Evolutionary conservation across 35 echinoderm and acorn worm genomes (phyloP).

Genomic region (Apostichopus californicus): DNA sequence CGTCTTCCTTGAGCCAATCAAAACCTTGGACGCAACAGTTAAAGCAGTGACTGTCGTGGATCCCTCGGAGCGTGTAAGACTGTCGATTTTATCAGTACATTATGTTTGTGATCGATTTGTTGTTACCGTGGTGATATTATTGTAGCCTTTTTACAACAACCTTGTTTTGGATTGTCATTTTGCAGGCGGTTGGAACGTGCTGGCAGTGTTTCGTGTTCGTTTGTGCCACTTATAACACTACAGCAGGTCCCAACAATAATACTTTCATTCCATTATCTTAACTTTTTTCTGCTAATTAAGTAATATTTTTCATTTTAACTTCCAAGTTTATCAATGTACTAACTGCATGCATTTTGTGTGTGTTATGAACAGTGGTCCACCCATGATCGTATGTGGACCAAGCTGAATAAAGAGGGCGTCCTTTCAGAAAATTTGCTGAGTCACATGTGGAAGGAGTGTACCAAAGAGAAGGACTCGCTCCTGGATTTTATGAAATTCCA

Average conservation of each 20-base stretch:
- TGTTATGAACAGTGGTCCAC: constrained; percentile 34
- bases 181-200: too few species aligned
- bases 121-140: background rate
- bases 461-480: background rate
- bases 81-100: background rate
- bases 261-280: too few species aligned
- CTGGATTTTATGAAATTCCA: constrained; percentile 18
- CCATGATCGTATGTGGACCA: constrained; percentile 44
- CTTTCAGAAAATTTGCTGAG: constrained; percentile 25
- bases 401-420: constrained; percentile 46
- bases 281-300: too few species aligned
- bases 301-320: too few species aligned
- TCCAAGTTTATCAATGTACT: too few species aligned
- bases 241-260: too few species aligned
- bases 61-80: constrained; percentile 39
- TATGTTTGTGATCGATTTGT: background rate
- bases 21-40: background rate
- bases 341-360: too few species aligned
- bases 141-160: too few species aligned
- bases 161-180: too few species aligned
- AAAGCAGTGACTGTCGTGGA: constrained; percentile 32
- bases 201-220: too few species aligned
- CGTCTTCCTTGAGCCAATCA: constrained; percentile 28
- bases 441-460: constrained; percentile 51
- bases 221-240: too few species aligned